Conservation (phyloP, 2,113 vertebrate genomes). For the Vulpes ferrilata region DNA sequence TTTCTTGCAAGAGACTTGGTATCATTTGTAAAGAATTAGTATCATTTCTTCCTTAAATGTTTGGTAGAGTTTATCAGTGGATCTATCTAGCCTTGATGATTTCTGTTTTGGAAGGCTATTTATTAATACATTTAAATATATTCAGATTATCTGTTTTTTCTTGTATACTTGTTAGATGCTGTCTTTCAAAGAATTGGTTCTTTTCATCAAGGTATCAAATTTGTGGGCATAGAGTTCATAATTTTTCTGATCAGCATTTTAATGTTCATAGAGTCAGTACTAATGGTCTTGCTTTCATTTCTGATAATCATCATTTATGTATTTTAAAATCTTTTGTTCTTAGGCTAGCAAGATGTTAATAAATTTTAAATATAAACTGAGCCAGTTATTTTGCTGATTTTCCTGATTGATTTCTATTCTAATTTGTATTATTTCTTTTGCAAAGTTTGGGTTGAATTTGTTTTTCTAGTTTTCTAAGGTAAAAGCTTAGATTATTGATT, state of each 20-base stretch:
- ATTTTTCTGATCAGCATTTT: background rate
- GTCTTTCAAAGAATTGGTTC: background rate
- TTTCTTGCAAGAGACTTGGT: background rate
- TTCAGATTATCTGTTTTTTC: background rate
- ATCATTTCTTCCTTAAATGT: background rate
- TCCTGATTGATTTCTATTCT: background rate
- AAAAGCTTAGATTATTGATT: background rate
- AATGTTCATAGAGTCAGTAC: background rate
- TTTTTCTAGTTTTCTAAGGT: background rate
- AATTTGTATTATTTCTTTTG: background rate
- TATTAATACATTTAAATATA: background rate
- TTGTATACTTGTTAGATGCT: background rate
- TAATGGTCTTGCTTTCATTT: background rate
- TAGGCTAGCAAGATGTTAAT: background rate
- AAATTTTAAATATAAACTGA: background rate
- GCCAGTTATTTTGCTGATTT: background rate
- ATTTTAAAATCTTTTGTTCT: background rate
- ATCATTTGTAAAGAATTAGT: background rate
- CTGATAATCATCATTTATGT: background rate
- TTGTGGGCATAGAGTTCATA: background rate
- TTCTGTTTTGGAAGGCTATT: background rate
- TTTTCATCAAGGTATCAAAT: background rate
- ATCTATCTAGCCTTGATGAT: background rate
- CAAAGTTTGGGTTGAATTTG: background rate
- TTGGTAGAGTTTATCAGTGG: background rate